Percentiles rank a stretch among this genome's conserved stretches.
Evolutionary conservation across 2,888 invertebrate genomes (phyloP).

Genomic region (Conchocele bisecta): DNA sequence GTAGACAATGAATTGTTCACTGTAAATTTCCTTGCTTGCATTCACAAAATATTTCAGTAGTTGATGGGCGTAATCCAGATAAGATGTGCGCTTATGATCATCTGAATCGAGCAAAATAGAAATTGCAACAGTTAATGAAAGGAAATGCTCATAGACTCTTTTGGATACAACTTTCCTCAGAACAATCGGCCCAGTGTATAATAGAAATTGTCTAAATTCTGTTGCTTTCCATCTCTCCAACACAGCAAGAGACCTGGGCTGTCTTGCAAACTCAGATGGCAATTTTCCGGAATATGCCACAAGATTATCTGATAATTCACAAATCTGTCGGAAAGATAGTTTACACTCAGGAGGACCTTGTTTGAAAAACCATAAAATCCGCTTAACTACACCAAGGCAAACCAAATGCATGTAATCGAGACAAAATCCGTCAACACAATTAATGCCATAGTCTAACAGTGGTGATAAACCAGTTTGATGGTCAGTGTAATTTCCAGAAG

Average conservation of each 20-base stretch:
- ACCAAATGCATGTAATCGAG: constrained; percentile 72
- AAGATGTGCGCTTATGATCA: constrained; percentile 6
- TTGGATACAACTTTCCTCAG: constrained; percentile 16
- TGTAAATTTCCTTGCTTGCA: constrained; percentile 28
- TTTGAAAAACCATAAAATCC: constrained; percentile 65
- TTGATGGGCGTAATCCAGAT: constrained; percentile 42
- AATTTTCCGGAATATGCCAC: constrained; percentile 6
- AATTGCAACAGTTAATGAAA: constrained; percentile 36
- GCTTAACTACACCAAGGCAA: constrained; percentile 73
- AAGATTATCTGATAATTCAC: constrained; percentile 17
- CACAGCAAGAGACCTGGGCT: constrained; percentile 64
- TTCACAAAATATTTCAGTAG: constrained; percentile 39
- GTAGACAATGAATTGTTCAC: constrained; percentile 49
- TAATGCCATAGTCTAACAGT: constrained; percentile 31
- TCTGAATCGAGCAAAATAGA: constrained; percentile 19
- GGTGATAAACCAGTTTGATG: constrained; percentile 38
- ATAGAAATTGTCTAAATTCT: constrained; percentile 67
- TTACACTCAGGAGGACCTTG: constrained; percentile 48
- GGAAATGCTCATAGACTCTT: constrained; percentile 41
- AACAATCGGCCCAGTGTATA: constrained; percentile 68
- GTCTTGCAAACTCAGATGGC: constrained; percentile 68
- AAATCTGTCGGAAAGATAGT: constrained; percentile 7
- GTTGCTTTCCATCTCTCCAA: constrained; percentile 74
- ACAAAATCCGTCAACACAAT: constrained; percentile 33
- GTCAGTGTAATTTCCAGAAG: neutral